These are phyloP conservation scores for Bedellia somnulentella DNA, from an alignment of 2,888 invertebrate genomes.

Conservation along the genomic window DNA sequence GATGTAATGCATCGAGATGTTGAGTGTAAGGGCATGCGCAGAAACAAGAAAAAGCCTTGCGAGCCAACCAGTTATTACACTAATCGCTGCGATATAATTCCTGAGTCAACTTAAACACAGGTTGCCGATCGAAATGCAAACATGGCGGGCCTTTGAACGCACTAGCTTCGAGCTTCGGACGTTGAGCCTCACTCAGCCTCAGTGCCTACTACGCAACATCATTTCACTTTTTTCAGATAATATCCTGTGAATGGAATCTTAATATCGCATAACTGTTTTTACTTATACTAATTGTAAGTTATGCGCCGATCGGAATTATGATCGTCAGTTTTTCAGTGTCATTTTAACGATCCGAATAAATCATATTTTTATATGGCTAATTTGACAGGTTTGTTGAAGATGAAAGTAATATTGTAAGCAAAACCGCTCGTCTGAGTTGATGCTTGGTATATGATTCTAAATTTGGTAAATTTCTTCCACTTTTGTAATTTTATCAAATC, in stretches of 20 bases:
- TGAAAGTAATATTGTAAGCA: no score
- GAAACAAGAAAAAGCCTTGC: slow-evolving; percentile 46
- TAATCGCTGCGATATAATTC: slow-evolving; percentile 62
- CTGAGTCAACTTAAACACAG: slow-evolving; percentile 61
- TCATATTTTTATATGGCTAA: no score
- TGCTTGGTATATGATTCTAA: no score
- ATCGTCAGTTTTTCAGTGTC: no score
- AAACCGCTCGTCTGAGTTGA: no score
- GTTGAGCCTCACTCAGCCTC: slow-evolving; percentile 14
- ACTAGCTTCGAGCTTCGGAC: slow-evolving; percentile 32
- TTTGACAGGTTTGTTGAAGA: no score
- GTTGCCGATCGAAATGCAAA: slow-evolving; percentile 60
- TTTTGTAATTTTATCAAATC: no score
- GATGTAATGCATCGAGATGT: slow-evolving; percentile 33
- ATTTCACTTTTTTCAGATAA: not conserved
- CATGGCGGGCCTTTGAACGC: slow-evolving; percentile 55
- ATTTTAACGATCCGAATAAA: not conserved
- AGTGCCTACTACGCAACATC: not conserved
- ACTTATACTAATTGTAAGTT: no score
- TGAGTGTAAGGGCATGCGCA: slow-evolving; percentile 38
- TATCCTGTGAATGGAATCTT: no score
- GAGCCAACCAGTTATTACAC: slow-evolving; percentile 59
- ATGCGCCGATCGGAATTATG: no score
- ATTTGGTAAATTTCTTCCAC: no score
- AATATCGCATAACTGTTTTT: no score